Conservation (phyloP, 2,113 vertebrate species). For the Misgurnus mizolepis region DNA sequence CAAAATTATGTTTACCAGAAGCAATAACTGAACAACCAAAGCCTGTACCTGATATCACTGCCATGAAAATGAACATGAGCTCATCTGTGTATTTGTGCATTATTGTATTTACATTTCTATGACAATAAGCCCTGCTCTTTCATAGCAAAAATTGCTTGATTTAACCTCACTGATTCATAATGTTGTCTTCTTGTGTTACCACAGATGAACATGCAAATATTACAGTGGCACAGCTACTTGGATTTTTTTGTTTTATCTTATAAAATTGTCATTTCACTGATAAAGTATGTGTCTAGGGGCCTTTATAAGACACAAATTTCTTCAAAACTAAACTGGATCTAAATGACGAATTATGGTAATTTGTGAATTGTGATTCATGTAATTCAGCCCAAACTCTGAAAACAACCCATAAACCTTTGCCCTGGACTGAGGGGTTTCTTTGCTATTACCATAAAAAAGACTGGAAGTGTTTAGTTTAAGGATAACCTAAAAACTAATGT, state of each 20-base stretch:
- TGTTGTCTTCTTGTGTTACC: background rate
- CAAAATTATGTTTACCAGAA: background rate
- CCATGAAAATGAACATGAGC: background rate
- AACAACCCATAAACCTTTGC: background rate
- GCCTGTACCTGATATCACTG: background rate
- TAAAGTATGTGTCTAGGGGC: background rate
- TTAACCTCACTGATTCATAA: background rate
- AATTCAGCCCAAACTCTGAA: background rate
- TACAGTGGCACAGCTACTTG: too few species aligned
- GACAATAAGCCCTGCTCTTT: background rate
- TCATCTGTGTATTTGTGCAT: background rate
- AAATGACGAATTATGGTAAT: background rate
- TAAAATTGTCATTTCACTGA: background rate
- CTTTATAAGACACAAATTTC: background rate
- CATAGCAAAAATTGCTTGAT: background rate
- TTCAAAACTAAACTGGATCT: background rate
- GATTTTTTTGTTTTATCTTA: conserved; percentile 8
- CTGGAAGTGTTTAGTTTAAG: background rate
- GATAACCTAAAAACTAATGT: background rate
- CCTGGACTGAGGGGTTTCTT: background rate
- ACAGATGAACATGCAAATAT: background rate
- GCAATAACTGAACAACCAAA: background rate
- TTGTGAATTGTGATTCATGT: background rate
- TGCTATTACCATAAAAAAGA: background rate
- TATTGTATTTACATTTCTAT: background rate